Percentiles rank a stretch among this genome's conserved stretches.
Conservation (phyloP, 2,797 vertebrate genomes). For the Todus mexicanus region DNA sequence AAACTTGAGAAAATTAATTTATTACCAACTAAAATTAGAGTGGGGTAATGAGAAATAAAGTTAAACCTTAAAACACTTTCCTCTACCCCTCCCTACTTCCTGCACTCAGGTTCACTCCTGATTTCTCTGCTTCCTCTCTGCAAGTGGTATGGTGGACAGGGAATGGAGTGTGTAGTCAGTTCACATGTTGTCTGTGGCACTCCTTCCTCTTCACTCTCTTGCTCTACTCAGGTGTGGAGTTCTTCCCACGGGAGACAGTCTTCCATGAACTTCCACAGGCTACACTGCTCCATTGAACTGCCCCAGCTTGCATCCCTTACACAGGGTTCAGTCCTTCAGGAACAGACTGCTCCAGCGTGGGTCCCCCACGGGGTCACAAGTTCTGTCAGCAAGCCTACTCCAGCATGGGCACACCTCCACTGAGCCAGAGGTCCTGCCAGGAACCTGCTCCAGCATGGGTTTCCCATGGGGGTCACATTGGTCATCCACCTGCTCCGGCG, state of each 20-base stretch:
- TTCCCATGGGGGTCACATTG: rapidly evolving
- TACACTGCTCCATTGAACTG: background rate
- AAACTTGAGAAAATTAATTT: rapidly evolving
- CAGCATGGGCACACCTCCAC: background rate
- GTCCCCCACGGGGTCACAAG: background rate
- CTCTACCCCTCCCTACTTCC: background rate
- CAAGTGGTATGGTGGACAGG: rapidly evolving
- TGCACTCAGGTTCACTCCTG: background rate
- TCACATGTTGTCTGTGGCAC: rapidly evolving
- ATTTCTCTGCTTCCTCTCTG: background rate
- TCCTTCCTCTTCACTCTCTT: background rate
- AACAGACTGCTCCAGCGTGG: background rate
- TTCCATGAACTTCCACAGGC: background rate
- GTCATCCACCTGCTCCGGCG: rapidly evolving
- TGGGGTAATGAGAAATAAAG: background rate
- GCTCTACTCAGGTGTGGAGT: background rate
- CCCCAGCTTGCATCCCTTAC: background rate
- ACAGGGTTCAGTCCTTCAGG: background rate
- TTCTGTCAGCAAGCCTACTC: background rate
- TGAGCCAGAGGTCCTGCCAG: background rate
- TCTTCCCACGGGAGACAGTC: background rate
- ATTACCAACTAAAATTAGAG: background rate
- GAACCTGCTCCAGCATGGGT: background rate
- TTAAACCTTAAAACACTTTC: background rate
- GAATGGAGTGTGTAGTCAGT: background rate